A percentile compares a stretch with the other conserved stretches of the same genome.
These are phyloP conservation scores for Trachelipus rathkii DNA, from an alignment of 1,140 invertebrate species.

Conservation along the genomic window DNA sequence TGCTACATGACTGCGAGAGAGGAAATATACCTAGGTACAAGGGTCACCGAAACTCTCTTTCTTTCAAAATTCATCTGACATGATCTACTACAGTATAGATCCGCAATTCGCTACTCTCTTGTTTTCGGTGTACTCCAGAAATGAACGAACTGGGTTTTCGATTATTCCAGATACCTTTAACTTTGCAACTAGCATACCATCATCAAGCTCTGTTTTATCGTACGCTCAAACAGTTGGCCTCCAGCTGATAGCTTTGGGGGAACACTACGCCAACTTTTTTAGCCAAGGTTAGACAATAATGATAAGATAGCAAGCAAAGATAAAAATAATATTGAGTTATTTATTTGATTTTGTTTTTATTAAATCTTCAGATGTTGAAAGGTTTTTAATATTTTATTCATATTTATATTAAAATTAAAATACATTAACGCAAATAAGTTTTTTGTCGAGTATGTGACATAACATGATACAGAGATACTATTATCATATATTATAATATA, in stretches of 20 bases:
- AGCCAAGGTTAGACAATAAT: conserved; percentile 12
- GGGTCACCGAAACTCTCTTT: background rate
- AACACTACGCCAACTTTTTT: conserved; percentile 27
- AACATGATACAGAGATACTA: too few relatives aligned
- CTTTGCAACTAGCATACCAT: conserved; percentile 3
- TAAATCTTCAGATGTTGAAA: too few relatives aligned
- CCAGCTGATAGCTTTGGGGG: conserved; percentile 24
- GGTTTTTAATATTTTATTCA: too few relatives aligned
- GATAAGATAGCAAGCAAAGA: too few relatives aligned
- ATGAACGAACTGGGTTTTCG: conserved; percentile 24
- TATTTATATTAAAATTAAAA: too few relatives aligned
- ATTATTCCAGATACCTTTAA: conserved; percentile 21
- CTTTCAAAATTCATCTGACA: conserved; percentile 5
- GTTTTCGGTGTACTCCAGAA: conserved; percentile 28
- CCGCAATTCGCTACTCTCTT: conserved; percentile 26
- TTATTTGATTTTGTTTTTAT: too few relatives aligned
- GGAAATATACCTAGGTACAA: too few relatives aligned
- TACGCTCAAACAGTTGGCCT: conserved; percentile 22
- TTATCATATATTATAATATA: too few relatives aligned
- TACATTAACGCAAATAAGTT: too few relatives aligned
- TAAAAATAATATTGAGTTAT: too few relatives aligned
- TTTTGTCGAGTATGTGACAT: too few relatives aligned
- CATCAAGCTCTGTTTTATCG: conserved; percentile 3
- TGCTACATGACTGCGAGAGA: too few relatives aligned
- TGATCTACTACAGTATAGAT: conserved; percentile 32